These are phyloP conservation scores for Pyrgilauda ruficollis DNA, from an alignment of 2,113 vertebrate genomes.

Conservation along the genomic window DNA sequence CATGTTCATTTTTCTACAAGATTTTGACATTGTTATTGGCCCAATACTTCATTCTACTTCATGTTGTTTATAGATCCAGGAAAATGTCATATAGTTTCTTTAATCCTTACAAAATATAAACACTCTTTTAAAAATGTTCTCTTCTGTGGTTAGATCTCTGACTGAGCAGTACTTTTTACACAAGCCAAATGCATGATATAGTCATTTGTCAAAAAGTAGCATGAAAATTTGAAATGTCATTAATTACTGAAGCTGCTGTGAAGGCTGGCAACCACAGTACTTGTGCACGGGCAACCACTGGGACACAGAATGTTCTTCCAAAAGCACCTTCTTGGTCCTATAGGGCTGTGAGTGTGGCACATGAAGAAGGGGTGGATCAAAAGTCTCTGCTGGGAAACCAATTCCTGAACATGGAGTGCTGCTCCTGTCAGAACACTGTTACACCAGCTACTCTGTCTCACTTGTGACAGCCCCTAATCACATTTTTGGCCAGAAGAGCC, in stretches of 20 bases:
- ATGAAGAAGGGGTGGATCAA: background rate
- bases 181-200: background rate
- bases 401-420: background rate
- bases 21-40: background rate
- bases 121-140: background rate
- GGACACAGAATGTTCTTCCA: background rate
- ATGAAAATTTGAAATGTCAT: background rate
- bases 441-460: background rate
- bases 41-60: background rate
- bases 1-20: background rate
- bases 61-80: background rate
- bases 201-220: background rate
- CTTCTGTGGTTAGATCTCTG: background rate
- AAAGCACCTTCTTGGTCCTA: background rate
- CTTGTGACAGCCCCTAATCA: background rate
- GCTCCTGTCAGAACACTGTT: background rate
- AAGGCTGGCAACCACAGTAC: background rate
- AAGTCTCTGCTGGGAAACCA: background rate
- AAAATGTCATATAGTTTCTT: background rate
- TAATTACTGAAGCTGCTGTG: background rate
- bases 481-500: background rate
- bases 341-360: background rate
- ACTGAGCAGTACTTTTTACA: background rate
- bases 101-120: background rate
- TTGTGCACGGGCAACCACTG: background rate